Base-by-base conservation (phyloP, 2,113 vertebrate genomes). In the Polyodon spathula region DNA sequence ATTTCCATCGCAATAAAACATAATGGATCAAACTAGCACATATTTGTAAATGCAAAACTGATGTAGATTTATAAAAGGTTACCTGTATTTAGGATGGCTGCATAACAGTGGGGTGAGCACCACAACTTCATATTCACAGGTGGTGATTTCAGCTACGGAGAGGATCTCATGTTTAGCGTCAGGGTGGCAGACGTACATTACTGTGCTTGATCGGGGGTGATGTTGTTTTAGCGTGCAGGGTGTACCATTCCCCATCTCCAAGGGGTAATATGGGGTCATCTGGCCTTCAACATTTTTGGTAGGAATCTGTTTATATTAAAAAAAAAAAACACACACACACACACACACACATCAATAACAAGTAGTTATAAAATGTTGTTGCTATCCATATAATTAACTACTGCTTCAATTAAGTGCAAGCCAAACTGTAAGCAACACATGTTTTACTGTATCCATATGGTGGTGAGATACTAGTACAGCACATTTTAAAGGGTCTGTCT, bases 111-210 rank as follows among this genome's bases (percentile, higher is more conserved):
- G 97, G 0, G 97, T 99, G 76, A 99, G 58, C 76, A 99, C 93
- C 75, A 98, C 88, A 68, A 97, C 93, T 84, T 98, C 95, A 37
- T 99, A 99, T 84, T 97, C 92, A 71, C 97, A 99, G 62, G 92
- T 97, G 8, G 89, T 94, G 64, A 98, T 88, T 82, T 99, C 97
- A 6, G 95, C 94, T 1, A 97, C 88, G 0, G 95, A 98, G 53
- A 98, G 80, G 75, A 99, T 95, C 82, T 98, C 97, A 1, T 99
- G 94, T 69, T 97, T 98, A 62, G 97, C 93, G 71, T 97, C 95
- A 0, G 95, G 97, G 52, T 99, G 95, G 68, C 97, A 99, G 70
- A 99, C 89, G 37, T 99, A 98, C 82, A 98, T 81, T 55, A 98
- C 86, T 0, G 89, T 85, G 16, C 92, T 88, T 55, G 87, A 83